Evolutionary conservation across 2,113 vertebrate genomes (phyloP), one percentile per base, ranked within the genome.

Genomic region (Clarias macrocephalus): DNA sequence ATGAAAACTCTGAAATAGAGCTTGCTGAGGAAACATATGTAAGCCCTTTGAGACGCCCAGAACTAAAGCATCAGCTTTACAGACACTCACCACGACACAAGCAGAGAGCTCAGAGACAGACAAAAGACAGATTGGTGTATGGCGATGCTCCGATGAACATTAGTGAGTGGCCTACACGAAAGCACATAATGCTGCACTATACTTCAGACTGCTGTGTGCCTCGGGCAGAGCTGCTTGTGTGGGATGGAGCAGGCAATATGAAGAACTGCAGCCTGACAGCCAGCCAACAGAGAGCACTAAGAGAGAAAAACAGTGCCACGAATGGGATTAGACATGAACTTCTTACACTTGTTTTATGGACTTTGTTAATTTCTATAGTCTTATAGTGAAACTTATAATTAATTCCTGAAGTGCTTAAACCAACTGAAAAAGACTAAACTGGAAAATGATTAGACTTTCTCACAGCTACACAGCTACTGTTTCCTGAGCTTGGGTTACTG

Each of bases 141-240:
- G 93, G 93, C 16, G 91, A 93, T n/a, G 73, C 91, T 7, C 89
- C 92, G 42, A 16, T 94, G 25, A 93, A 94, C 70, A 86, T 95
- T 21, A 92, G 92, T 21, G 87, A 85, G 18, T 93, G 93, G 95
- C 86, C 15, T 0, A 54, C 48, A 28, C 87, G 21, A n/a, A 82
- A 90, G 89, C 90, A 91, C 15, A 85, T 95, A 54, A 91, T 87
- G 79, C 86, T 92, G 85, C 85, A 28, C 15, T 96, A 96, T 88
- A 91, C 87, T 0, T 95, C 96, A 54, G 88, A 90, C 91, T 97
- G 95, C 89, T 97, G 91, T 88, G 93, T 88, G 13, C 89, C 75
- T 16, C 87, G 87, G 48, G 96, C 92, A 15, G 92, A 93, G 87
- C 83, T 95, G 83, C 89, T 92, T 85, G 90, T 96, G 54, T 93